Evolutionary conservation across 2,888 invertebrate species (phyloP).

Genomic region (Drosophila yooni): DNA sequence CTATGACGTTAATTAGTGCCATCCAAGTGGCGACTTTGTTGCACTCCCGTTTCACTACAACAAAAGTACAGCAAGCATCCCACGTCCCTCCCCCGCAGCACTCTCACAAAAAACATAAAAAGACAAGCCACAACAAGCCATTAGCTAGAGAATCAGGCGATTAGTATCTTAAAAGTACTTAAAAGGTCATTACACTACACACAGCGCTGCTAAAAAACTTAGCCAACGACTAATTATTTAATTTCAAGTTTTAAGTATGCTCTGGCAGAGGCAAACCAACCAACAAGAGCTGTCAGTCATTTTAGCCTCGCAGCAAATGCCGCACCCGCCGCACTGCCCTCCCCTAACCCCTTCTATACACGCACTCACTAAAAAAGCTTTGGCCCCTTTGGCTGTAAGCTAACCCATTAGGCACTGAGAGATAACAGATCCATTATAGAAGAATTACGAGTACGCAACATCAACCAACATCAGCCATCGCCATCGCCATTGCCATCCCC

Average conservation of each 20-base stretch:
- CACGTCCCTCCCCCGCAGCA: not conserved
- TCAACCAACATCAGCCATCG: conserved; percentile 44
- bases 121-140: conserved; percentile 78
- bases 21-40: conserved; percentile 74
- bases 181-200: conserved; percentile 78
- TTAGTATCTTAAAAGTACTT: conserved; percentile 80
- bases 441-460: conserved; percentile 79
- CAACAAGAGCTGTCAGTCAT: conserved; percentile 71
- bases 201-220: conserved; percentile 58
- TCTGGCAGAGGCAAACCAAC: conserved; percentile 33
- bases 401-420: conserved; percentile 77
- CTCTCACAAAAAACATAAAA: not conserved
- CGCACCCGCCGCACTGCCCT: not conserved
- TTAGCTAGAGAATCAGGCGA: conserved; percentile 70
- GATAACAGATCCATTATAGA: conserved; percentile 80
- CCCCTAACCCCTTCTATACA: not conserved
- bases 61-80: conserved; percentile 23
- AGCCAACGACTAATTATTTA: conserved; percentile 79
- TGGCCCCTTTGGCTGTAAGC: conserved; percentile 58
- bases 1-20: conserved; percentile 74
- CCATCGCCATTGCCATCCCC: conserved; percentile 44
- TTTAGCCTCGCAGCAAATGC: conserved; percentile 44
- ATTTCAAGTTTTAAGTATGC: conserved; percentile 78
- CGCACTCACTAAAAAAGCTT: conserved; percentile 38
- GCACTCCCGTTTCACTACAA: conserved; percentile 58